A percentile compares a stretch with the other conserved stretches of the same genome.
phyloP scores from a whole-genome alignment of 2,113 vertebrate genomes.

The Leucopsar rothschildi region DNA sequence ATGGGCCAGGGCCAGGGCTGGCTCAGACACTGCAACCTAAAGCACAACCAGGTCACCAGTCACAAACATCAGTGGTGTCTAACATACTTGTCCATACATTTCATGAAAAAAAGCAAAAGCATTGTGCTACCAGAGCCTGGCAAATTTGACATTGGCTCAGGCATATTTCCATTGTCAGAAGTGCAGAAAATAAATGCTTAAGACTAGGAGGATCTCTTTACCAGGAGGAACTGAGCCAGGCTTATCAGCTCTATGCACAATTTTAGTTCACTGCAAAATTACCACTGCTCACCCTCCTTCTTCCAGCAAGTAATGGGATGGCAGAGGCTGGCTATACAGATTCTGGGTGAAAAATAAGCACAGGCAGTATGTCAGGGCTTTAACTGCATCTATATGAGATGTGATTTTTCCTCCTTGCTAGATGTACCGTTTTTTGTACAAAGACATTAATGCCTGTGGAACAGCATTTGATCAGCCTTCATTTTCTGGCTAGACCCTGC shows the following conservation, averaged over 20 bases:
- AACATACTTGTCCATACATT: not conserved
- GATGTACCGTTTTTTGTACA: not conserved
- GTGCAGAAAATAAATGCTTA: not conserved
- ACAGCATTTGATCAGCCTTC: not conserved
- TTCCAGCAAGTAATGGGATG: not conserved
- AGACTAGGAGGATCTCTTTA: not conserved
- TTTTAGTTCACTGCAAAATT: not conserved
- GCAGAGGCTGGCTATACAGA: not conserved
- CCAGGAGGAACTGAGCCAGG: not conserved
- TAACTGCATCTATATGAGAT: not conserved
- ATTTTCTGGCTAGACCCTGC: not conserved
- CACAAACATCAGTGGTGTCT: not conserved
- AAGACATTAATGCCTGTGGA: not conserved
- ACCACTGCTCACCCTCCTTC: not conserved
- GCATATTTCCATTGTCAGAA: not conserved
- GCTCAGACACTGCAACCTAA: not conserved
- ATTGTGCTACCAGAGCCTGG: not conserved
- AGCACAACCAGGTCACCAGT: not conserved
- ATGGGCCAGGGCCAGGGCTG: not conserved
- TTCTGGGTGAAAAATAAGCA: slow-evolving; percentile 1
- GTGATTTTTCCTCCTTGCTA: not conserved
- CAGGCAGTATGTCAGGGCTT: not conserved
- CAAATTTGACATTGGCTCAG: not conserved
- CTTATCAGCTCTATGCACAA: not conserved
- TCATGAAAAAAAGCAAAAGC: not conserved